Evolutionary conservation across 2,797 vertebrate species (phyloP), one percentile per base, ranked within the genome.

Genomic region (Schizothorax lantsangensis): DNA sequence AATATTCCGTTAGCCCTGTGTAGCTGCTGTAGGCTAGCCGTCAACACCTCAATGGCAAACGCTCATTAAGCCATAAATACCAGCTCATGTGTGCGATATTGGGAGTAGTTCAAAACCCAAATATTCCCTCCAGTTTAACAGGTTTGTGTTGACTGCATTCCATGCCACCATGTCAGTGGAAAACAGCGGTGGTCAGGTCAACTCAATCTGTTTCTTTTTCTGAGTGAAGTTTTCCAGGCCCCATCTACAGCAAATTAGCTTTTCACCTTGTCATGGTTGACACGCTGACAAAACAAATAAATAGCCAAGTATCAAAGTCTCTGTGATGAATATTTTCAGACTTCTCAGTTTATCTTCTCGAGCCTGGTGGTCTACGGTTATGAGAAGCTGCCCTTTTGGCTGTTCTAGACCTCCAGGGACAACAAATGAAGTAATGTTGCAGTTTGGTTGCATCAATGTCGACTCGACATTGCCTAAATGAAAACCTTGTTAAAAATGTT

Each of bases 201-300:
- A 30, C 79, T 84, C 47, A 47, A n/a, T 84, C 83, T 81, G 80
- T 83, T 86, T 83, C 91, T 86, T 84, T 87, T 87, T 79, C 83
- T 89, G 83, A 59, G 52, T 78, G 86, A 89, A 83, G 72, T 88
- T 87, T 90, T 91, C 91, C 91, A 91, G 85, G 59, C 89, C 45
- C 75, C 84, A 68, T 84, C 81, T 83, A 83, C 73, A 85, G 88
- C 90, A 88, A 91, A 92, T 91, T 90, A 92, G 90, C 91, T 88
- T 90, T 90, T 91, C 88, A 87, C 88, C 90, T 88, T 84, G 59
- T 85, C 88, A 74, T 82, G 89, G 81, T 74, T 88, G 89, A 91
- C 92, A 92, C 93, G 91, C 94, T 93, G 93, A 94, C 94, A 95
- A 92, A 88, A 95, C 94, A 95, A 96, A 95, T 95, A 96, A 96